Base-by-base conservation (phyloP, 2,888 invertebrate species). In the Tiphia femorata region DNA sequence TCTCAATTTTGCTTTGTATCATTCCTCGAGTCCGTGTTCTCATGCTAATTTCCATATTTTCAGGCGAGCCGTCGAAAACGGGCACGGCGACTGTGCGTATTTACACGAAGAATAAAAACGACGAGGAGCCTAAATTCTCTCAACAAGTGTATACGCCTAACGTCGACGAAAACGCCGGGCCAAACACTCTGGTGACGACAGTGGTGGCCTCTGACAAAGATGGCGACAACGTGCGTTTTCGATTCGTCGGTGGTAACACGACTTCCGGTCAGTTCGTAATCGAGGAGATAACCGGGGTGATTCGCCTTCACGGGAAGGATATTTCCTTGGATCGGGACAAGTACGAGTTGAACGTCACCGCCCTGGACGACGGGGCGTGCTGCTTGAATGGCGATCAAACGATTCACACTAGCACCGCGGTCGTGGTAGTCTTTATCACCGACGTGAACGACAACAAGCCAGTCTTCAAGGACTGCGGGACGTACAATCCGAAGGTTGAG, bases 391-490 rank as follows among this genome's bases (percentile, higher is more conserved):
- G 95, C 2, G 93, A 93, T 70, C 87, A 90, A 1, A 94, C 93
- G 0, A 93, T 95, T 69, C 96, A 97, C 79, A 96, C 96, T 0
- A 96, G 95, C 42, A 96, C 96, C 0, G 97, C 97, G 5, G 95
- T 96, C 1, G 96, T 98, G 0, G 95, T 97, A 0, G 97, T 98
- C 0, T 97, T 97, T 82, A 96, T 98, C 61, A 97, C 97, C 0
- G 97, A 98, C 76, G 96, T 97, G 16, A 98, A 98, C 81, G 97
- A 97, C 79, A 96, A 98, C 82, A 97, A 97, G 78, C 98, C 97
- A 0, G 92, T 95, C 61, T 98, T 98, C 80, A 94, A 95, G 84
- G 95, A 96, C 72, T 98, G 98, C 79, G 90, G 91, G 1, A 93
- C 93, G 1, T 98, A 98, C 82, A 93, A 92, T 75, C 96, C 96